Base-by-base conservation (phyloP, 2,797 vertebrate genomes). In the Peromyscus aztecus region DNA sequence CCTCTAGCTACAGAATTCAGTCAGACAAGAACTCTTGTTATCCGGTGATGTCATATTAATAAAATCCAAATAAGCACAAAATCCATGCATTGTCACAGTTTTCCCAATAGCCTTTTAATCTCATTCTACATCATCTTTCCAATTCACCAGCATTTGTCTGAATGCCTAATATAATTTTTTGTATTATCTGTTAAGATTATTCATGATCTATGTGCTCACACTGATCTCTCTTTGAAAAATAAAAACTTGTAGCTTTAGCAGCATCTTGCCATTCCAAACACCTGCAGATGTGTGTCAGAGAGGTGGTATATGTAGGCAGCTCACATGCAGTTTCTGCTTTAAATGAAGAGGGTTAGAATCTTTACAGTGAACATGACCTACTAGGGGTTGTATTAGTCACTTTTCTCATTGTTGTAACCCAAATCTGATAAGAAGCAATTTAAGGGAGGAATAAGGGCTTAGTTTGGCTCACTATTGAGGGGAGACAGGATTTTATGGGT, bases 1-100 rank as follows among this genome's bases (percentile, higher is more conserved):
- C 52, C 71, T 96, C n/a, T 94, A 94, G 86, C 77, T 96, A 96
- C 86, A 95, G 97, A 97, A 96, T 97, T 83, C 90, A 97, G 96
- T 80, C 90, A 97, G 96, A 98, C 89, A 96, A 96, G 92, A 88
- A 94, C 95, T 97, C 97, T 95, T 86, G 63, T 97, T 98, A 95
- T 96, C 97, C 57, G 96, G 55, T 94, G 88, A 77, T 96, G 85
- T 94, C 94, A 92, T 97, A 96, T 97, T 97, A 96, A 95, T 98
- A 98, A 97, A 97, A 97, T 96, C 96, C 75, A 65, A 93, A 92
- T 14, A 87, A 52, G 84, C 65, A 92, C 88, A 94, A 92, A 92
- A 91, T 67, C 90, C 96, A 95, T 73, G 40, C 65, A 90, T 97
- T 19, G 81, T 97, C 93, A 90, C 88, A 94, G 71, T 91, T 97